These are phyloP conservation scores for Encarsia formosa DNA, from an alignment of 2,888 invertebrate species.

Conservation along the genomic window DNA sequence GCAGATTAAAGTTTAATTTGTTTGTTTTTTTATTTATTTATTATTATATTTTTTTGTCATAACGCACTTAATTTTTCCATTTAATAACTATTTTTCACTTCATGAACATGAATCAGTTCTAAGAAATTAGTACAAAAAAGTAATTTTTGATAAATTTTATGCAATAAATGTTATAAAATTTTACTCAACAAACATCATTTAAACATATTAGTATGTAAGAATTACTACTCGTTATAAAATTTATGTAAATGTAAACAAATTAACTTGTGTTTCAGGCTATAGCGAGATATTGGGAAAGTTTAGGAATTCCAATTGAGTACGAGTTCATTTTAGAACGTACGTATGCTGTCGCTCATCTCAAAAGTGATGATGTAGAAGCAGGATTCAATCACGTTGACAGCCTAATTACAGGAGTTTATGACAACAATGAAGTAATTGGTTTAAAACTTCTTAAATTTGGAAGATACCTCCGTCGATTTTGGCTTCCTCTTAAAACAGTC, in stretches of 20 bases:
- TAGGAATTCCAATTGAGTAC: background rate
- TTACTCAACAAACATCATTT: no score
- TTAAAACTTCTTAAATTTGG: background rate
- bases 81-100: no score
- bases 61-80: no score
- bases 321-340: background rate
- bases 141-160: no score
- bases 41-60: no score
- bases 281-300: background rate
- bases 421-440: background rate
- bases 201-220: no score
- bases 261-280: background rate
- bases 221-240: background rate
- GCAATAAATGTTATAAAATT: no score
- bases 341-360: background rate
- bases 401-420: background rate
- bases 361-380: background rate
- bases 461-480: background rate
- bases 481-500: background rate
- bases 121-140: no score
- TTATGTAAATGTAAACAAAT: background rate
- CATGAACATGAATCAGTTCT: no score
- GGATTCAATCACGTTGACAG: background rate
- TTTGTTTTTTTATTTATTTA: no score
- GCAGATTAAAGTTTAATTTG: no score